Evolutionary conservation across 2,113 vertebrate species (phyloP).

Genomic region (Chitala chitala): DNA sequence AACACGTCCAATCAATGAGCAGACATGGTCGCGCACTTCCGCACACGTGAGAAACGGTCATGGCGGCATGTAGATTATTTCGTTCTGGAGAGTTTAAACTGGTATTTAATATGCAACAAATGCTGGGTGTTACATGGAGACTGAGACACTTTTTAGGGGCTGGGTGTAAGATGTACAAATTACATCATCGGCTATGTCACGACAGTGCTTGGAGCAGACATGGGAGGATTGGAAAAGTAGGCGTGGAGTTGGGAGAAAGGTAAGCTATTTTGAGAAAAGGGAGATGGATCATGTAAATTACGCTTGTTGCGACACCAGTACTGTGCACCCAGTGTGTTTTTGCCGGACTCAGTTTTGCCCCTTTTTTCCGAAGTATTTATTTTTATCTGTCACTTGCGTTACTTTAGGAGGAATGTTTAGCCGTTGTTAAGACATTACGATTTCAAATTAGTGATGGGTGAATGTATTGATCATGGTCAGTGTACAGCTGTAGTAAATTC

Average conservation of each 20-base stretch:
- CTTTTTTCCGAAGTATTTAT: too few relatives aligned
- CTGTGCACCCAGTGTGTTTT: neutral
- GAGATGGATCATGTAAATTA: neutral
- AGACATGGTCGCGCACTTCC: constrained; percentile 22
- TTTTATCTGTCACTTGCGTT: too few relatives aligned
- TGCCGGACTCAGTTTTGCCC: too few relatives aligned
- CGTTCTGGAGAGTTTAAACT: neutral
- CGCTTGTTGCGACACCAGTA: too few relatives aligned
- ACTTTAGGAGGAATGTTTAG: too few relatives aligned
- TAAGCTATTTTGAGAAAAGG: constrained; percentile 41
- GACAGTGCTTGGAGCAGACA: constrained; percentile 55
- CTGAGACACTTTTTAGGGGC: constrained; percentile 46
- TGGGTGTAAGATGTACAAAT: constrained; percentile 30
- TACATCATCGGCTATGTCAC: constrained; percentile 47
- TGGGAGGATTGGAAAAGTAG: constrained; percentile 31
- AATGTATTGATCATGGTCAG: too few relatives aligned
- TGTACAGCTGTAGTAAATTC: neutral
- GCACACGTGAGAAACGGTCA: constrained; percentile 42
- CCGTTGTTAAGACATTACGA: too few relatives aligned
- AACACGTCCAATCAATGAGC: constrained; percentile 45
- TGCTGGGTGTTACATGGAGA: neutral
- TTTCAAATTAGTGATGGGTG: too few relatives aligned
- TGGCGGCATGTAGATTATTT: constrained; percentile 40
- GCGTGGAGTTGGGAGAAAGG: constrained; percentile 60
- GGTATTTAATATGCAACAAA: neutral